A percentile compares a stretch with the other conserved stretches of the same genome.
phyloP scores from a whole-genome alignment of 2,797 vertebrate genomes.

The Cephalopachus bancanus region DNA sequence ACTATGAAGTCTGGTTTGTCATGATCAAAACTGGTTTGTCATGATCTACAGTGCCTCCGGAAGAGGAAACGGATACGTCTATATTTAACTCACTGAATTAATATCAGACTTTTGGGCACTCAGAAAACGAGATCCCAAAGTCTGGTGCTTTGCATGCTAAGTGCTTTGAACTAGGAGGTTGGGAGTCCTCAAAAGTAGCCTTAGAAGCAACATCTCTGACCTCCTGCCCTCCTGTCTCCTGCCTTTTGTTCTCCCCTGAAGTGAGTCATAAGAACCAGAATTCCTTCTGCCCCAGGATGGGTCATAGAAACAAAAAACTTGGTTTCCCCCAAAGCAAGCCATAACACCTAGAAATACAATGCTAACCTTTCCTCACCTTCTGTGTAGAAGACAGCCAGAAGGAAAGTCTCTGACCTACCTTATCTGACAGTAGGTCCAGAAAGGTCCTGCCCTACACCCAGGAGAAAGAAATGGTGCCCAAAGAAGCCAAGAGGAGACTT shows the following conservation, averaged over 20 bases:
- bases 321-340: background rate
- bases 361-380: background rate
- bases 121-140: background rate
- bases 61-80: background rate
- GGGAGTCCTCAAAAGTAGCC: background rate
- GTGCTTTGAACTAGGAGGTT: background rate
- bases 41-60: background rate
- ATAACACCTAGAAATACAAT: background rate
- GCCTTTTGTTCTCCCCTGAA: background rate
- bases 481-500: no score
- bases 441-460: background rate
- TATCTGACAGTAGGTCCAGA: background rate
- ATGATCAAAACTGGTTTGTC: slow-evolving; percentile 5
- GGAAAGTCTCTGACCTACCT: background rate
- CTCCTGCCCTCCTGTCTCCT: background rate
- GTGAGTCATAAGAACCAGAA: background rate
- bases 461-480: background rate
- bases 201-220: background rate
- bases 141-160: background rate
- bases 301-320: background rate
- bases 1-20: background rate
- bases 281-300: background rate
- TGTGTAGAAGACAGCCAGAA: background rate
- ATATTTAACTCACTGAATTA: background rate
- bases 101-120: background rate